These are phyloP conservation scores for Hybognathus amarus DNA, from an alignment of 2,797 vertebrate species.

Conservation along the genomic window DNA sequence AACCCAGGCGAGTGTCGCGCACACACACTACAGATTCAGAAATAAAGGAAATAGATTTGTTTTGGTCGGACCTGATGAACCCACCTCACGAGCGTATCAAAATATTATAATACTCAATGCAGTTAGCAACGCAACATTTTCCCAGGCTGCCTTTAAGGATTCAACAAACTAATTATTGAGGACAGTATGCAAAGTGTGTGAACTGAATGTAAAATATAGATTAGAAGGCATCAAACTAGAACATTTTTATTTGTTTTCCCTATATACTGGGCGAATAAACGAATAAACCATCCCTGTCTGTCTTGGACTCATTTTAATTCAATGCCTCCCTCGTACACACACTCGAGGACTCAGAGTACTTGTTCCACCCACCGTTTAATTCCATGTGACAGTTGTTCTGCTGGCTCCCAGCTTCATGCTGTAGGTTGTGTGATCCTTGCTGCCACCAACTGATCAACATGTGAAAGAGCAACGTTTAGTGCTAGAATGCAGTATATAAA, in stretches of 20 bases:
- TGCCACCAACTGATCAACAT: slow-evolving; percentile 75
- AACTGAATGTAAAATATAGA: background rate
- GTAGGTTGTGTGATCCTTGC: slow-evolving; percentile 64
- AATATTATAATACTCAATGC: background rate
- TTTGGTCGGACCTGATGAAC: slow-evolving; percentile 23
- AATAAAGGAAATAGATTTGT: slow-evolving; percentile 46
- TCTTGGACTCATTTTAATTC: slow-evolving; percentile 1
- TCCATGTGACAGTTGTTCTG: slow-evolving; percentile 76
- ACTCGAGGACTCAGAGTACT: slow-evolving; percentile 17
- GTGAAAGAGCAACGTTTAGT: slow-evolving; percentile 41
- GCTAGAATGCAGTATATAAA: no score
- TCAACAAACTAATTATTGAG: background rate
- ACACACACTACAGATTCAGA: slow-evolving; percentile 16
- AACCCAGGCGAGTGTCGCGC: slow-evolving; percentile 68
- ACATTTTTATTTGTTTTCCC: background rate
- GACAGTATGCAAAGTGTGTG: background rate
- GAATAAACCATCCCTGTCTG: background rate
- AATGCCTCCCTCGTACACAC: slow-evolving; percentile 9
- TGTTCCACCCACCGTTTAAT: slow-evolving; percentile 65
- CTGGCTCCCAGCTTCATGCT: background rate
- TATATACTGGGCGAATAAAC: no score
- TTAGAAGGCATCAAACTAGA: background rate
- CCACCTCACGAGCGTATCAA: background rate
- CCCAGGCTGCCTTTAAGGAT: background rate
- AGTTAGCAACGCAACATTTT: background rate